phyloP scores from a whole-genome alignment of 2,797 vertebrate species.

The Cynodonichthys magdalenae region DNA sequence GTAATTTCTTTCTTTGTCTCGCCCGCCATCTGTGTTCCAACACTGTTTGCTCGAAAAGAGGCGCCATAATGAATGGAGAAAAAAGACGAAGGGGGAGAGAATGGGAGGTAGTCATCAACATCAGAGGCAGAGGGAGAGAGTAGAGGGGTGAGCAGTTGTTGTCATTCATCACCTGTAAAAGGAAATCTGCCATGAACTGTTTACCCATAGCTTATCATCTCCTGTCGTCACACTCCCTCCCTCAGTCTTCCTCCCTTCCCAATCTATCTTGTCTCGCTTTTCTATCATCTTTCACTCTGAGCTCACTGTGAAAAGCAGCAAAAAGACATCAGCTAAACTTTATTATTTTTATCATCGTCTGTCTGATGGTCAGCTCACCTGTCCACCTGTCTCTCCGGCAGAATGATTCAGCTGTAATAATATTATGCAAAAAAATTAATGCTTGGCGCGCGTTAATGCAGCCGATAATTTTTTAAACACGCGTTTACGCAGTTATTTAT shows the following conservation, averaged over 20 bases:
- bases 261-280: conserved; percentile 61
- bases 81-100: conserved; percentile 4
- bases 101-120: conserved; percentile 36
- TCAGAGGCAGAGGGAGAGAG: conserved; percentile 33
- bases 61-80: conserved; percentile 53
- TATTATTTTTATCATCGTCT: conserved; percentile 65
- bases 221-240: conserved; percentile 58
- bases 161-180: conserved; percentile 77
- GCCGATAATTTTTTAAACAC: too few relatives aligned
- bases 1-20: conserved; percentile 25
- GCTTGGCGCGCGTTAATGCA: too few relatives aligned
- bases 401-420: too few relatives aligned
- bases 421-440: too few relatives aligned
- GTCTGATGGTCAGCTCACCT: conserved; percentile 14
- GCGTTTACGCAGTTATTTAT: too few relatives aligned
- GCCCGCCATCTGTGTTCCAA: conserved; percentile 50
- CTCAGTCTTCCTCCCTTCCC: conserved; percentile 40
- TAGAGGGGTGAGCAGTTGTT: conserved; percentile 61
- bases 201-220: conserved; percentile 76
- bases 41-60: conserved; percentile 61
- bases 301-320: conserved; percentile 55
- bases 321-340: conserved; percentile 71
- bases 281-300: conserved; percentile 71
- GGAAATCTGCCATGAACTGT: conserved; percentile 75
- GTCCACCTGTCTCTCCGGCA: conserved; percentile 3